Percentiles rank a stretch among this genome's conserved stretches.
phyloP scores from a whole-genome alignment of 1,140 invertebrate species.

The Drosophila kohkoa region DNA sequence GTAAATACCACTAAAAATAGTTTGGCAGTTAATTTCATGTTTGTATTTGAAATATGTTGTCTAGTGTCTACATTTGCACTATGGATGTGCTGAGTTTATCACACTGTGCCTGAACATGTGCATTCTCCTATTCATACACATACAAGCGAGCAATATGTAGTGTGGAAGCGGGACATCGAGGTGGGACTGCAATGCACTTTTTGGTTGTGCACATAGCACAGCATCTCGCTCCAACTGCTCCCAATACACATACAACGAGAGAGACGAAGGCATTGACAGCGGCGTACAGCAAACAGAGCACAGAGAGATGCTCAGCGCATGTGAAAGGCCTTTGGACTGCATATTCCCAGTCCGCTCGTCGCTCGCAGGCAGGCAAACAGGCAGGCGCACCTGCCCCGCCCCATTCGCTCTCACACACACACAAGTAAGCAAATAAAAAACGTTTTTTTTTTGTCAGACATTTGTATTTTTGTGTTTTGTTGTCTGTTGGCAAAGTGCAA shows the following conservation, averaged over 20 bases:
- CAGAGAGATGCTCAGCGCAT: conserved; percentile 39
- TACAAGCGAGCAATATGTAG: background rate
- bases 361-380: conserved; percentile 12
- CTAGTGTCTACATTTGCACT: too few relatives aligned
- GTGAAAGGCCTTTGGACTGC: conserved; percentile 51
- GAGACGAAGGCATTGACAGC: conserved; percentile 71
- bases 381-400: conserved; percentile 70
- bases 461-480: conserved; percentile 30
- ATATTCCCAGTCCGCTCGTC: conserved; percentile 42
- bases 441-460: conserved; percentile 24
- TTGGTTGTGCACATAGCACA: conserved; percentile 13
- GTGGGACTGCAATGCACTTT: conserved; percentile 36
- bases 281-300: conserved; percentile 70
- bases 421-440: conserved; percentile 17
- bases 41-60: too few relatives aligned
- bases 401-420: conserved; percentile 41
- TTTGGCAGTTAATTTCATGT: background rate
- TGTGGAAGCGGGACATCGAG: conserved; percentile 28
- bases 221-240: conserved; percentile 55
- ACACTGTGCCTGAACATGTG: conserved; percentile 50
- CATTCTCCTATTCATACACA: conserved; percentile 35
- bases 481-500: conserved; percentile 59
- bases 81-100: too few relatives aligned
- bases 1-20: background rate
- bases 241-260: conserved; percentile 70